Evolutionary conservation across 2,113 vertebrate species (phyloP).

Genomic region (Poeciliopsis prolifica): DNA sequence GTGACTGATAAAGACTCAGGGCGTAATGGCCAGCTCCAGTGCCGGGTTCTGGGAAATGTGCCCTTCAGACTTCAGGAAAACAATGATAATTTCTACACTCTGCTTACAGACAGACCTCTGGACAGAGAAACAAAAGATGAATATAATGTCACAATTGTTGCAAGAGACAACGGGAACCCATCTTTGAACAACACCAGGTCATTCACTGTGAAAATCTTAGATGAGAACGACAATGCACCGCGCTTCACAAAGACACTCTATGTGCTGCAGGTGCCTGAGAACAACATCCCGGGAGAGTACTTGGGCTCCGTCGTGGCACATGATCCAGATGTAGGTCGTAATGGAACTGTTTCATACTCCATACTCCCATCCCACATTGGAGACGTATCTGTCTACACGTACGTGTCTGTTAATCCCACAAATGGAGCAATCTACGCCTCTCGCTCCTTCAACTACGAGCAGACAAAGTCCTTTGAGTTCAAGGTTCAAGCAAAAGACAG

Average conservation of each 20-base stretch:
- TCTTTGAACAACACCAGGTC: slow-evolving; percentile 97
- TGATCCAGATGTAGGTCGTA: slow-evolving; percentile 94
- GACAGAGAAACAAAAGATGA: slow-evolving; percentile 95
- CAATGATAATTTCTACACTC: slow-evolving; percentile 96
- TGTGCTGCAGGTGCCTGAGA: slow-evolving; percentile 95
- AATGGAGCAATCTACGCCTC: slow-evolving; percentile 99
- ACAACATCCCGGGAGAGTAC: slow-evolving; percentile 98
- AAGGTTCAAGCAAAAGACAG: slow-evolving; percentile 97
- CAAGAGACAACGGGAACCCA: slow-evolving; percentile 93
- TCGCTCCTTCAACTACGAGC: slow-evolving; percentile 97
- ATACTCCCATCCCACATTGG: slow-evolving; percentile 94
- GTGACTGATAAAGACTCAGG: slow-evolving; percentile 96
- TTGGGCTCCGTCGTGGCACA: slow-evolving; percentile 94
- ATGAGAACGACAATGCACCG: slow-evolving; percentile 97
- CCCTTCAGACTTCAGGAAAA: slow-evolving; percentile 97
- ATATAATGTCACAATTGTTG: slow-evolving; percentile 97
- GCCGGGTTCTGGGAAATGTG: slow-evolving; percentile 89
- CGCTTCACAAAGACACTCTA: slow-evolving; percentile 96
- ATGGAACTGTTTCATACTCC: slow-evolving; percentile 95
- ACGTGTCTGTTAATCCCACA: slow-evolving; percentile 96
- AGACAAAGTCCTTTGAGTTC: slow-evolving; percentile 98
- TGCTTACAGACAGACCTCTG: slow-evolving; percentile 93
- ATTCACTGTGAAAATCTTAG: slow-evolving; percentile 92
- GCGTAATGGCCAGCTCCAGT: slow-evolving; percentile 95
- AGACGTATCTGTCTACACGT: slow-evolving; percentile 90